Percentiles rank a stretch among this genome's conserved stretches.
Evolutionary conservation across 2,113 vertebrate species (phyloP).

Genomic region (Capreolus pygargus): DNA sequence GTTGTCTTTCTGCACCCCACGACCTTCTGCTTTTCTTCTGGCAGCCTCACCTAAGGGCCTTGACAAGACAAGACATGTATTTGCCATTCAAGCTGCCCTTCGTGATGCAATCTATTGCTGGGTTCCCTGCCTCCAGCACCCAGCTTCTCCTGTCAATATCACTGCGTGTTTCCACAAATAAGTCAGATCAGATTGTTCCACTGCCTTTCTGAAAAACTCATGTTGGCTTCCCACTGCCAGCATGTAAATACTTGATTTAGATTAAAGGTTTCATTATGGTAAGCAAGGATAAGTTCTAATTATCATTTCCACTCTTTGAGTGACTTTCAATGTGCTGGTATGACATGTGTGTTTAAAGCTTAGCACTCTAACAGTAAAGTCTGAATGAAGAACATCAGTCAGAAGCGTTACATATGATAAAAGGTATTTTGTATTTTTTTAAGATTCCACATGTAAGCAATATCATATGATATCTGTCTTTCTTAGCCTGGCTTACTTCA

Average conservation of each 20-base stretch:
- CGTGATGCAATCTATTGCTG: neutral
- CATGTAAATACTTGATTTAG: neutral
- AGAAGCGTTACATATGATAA: neutral
- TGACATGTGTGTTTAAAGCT: neutral
- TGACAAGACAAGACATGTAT: neutral
- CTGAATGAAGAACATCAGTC: neutral
- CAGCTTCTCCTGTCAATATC: neutral
- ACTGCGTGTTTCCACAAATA: neutral
- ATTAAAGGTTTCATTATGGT: neutral
- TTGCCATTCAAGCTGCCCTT: neutral
- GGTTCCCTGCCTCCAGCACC: neutral
- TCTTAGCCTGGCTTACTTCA: neutral
- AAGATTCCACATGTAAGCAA: neutral
- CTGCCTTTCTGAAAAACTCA: neutral
- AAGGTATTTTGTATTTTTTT: neutral
- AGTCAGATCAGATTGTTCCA: neutral
- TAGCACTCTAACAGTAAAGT: neutral
- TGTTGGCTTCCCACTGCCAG: neutral
- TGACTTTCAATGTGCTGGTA: neutral
- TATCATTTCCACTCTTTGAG: neutral
- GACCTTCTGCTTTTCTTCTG: neutral
- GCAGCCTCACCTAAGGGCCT: neutral
- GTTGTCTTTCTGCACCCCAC: rapidly evolving
- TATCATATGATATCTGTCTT: neutral
- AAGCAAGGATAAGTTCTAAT: neutral